Evolutionary conservation across 2,888 invertebrate genomes (phyloP).

Genomic region (Apocheima hispidaria): DNA sequence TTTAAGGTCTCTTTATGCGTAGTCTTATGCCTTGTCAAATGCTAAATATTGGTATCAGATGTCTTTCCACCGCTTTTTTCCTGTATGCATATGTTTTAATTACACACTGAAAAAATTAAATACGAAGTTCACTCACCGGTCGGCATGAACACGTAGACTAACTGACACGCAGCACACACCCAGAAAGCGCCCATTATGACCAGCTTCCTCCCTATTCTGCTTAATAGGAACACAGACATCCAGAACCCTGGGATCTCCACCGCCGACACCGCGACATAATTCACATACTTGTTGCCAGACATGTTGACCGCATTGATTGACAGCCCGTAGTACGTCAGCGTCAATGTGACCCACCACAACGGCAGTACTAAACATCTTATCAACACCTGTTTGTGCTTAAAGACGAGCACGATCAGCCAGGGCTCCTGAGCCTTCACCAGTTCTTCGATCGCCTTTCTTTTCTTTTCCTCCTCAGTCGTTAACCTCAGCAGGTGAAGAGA

Average conservation of each 20-base stretch:
- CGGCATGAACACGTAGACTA: slow-evolving; percentile 69
- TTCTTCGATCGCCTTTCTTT: slow-evolving; percentile 48
- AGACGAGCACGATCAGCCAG: slow-evolving; percentile 66
- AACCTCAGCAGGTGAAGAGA: slow-evolving; percentile 60
- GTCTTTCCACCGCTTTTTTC: slow-evolving; percentile 88
- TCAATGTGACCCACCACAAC: slow-evolving; percentile 87
- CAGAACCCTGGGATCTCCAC: slow-evolving; percentile 90
- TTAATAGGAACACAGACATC: slow-evolving; percentile 83
- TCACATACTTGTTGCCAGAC: slow-evolving; percentile 87
- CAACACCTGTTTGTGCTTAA: slow-evolving; percentile 61
- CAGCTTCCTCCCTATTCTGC: slow-evolving; percentile 82
- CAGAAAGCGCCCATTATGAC: slow-evolving; percentile 83
- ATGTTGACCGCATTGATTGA: slow-evolving; percentile 87
- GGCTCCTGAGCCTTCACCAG: slow-evolving; percentile 55
- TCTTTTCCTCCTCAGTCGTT: slow-evolving; percentile 59
- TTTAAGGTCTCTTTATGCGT: no score
- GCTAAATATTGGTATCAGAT: no score
- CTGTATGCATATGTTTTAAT: slow-evolving; percentile 66
- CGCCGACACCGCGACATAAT: slow-evolving; percentile 86
- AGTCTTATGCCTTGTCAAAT: no score
- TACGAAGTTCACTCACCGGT: slow-evolving; percentile 57
- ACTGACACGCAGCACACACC: slow-evolving; percentile 72
- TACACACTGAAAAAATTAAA: slow-evolving; percentile 72
- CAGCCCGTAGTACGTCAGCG: slow-evolving; percentile 88
- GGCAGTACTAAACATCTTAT: slow-evolving; percentile 63